phyloP scores from a whole-genome alignment of 2,797 vertebrate species.

The Enteromius trimaculatus region DNA sequence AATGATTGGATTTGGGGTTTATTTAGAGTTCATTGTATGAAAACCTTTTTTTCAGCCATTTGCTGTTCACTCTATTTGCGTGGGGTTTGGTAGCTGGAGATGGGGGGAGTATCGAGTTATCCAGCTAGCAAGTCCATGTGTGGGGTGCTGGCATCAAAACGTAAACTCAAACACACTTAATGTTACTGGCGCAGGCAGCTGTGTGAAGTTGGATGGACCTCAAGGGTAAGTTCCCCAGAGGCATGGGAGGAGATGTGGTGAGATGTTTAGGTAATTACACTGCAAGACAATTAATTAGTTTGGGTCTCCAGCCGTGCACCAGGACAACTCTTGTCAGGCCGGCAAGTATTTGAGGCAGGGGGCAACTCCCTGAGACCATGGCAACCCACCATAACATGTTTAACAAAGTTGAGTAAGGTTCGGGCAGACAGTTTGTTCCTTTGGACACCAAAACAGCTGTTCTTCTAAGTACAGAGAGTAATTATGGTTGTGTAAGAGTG shows the following conservation, averaged over 20 bases:
- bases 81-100: constrained; percentile 25
- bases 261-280: constrained; percentile 38
- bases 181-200: constrained; percentile 22
- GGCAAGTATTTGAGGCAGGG: constrained; percentile 43
- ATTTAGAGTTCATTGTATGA: constrained; percentile 4
- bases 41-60: neutral
- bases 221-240: constrained; percentile 17
- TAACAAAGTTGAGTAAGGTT: constrained; percentile 24
- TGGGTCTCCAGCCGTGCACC: constrained; percentile 28
- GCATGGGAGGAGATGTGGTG: constrained; percentile 31
- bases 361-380: constrained; percentile 37
- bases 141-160: constrained; percentile 28
- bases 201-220: constrained; percentile 15
- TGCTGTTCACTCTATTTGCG: constrained; percentile 9
- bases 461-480: constrained; percentile 15
- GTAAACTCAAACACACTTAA: constrained; percentile 6
- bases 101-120: neutral
- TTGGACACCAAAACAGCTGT: constrained; percentile 19
- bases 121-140: constrained; percentile 21
- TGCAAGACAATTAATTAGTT: constrained; percentile 46
- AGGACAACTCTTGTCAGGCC: constrained; percentile 38
- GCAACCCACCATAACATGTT: constrained; percentile 40
- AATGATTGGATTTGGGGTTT: neutral
- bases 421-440: neutral
- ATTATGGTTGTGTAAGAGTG: neutral